phyloP scores from a whole-genome alignment of 2,113 vertebrate genomes.

The Pachycephala philippinensis region DNA sequence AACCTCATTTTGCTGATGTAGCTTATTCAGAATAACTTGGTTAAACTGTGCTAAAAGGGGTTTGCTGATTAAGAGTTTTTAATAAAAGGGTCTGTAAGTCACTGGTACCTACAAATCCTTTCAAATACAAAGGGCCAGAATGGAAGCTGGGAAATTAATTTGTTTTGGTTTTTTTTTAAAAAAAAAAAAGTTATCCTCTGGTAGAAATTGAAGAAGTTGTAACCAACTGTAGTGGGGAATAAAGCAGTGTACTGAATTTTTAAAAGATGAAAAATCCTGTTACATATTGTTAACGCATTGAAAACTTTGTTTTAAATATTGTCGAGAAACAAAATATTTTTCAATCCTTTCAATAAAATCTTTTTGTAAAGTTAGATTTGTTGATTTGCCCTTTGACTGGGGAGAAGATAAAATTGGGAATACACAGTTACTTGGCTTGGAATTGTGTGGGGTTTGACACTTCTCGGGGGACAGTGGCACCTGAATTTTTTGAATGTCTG shows the following conservation, averaged over 20 bases:
- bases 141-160: not conserved
- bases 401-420: not conserved
- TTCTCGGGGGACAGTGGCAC: not conserved
- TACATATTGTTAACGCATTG: constrained; percentile 69
- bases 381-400: not conserved
- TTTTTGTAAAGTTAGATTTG: constrained; percentile 57
- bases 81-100: not conserved
- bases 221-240: not conserved
- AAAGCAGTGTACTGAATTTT: constrained; percentile 18
- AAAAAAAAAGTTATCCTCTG: not conserved
- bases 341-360: constrained; percentile 84
- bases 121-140: not conserved
- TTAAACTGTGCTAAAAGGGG: not conserved
- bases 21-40: not conserved
- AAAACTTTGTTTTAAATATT: constrained; percentile 72
- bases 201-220: not conserved
- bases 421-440: not conserved
- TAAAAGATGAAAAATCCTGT: constrained; percentile 52
- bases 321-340: constrained; percentile 72
- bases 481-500: not conserved
- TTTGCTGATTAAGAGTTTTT: not conserved
- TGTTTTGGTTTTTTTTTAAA: not conserved
- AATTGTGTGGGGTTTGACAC: not conserved
- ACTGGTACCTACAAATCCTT: not conserved
- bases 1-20: not conserved